These are phyloP conservation scores for Sebastes baramenuke DNA, from an alignment of 2,797 vertebrate genomes.

Conservation along the genomic window DNA sequence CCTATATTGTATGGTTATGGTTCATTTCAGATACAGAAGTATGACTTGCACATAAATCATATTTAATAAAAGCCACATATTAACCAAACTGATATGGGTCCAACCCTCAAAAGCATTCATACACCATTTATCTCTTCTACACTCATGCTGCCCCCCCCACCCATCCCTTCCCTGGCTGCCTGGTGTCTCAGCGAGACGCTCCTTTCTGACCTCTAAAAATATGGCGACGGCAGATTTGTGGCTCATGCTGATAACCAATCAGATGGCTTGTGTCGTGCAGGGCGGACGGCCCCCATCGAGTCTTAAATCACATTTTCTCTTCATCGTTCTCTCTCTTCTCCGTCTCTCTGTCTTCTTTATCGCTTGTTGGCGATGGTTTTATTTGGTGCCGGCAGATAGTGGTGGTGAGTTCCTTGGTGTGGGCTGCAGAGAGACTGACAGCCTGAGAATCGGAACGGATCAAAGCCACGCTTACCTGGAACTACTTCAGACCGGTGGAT, in stretches of 20 bases:
- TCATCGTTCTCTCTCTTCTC: constrained; percentile 52
- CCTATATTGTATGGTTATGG: neutral
- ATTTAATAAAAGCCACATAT: constrained; percentile 29
- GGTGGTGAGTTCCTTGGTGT: constrained; percentile 35
- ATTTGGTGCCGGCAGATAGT: constrained; percentile 59
- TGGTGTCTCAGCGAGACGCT: constrained; percentile 51
- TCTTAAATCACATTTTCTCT: constrained; percentile 71
- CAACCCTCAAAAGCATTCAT: neutral
- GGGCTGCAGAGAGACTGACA: constrained; percentile 33
- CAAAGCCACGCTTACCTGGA: constrained; percentile 20
- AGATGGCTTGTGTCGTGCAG: constrained; percentile 64
- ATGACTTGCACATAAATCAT: neutral
- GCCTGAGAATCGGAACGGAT: constrained; percentile 26
- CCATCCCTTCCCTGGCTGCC: neutral
- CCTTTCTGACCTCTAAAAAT: constrained; percentile 80
- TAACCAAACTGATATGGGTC: constrained; percentile 11
- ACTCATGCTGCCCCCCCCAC: neutral
- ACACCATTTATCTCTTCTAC: constrained; percentile 27
- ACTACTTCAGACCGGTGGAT: neutral
- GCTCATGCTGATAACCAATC: constrained; percentile 73
- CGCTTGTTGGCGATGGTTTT: constrained; percentile 66
- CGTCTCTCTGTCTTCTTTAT: constrained; percentile 65
- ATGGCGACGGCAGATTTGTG: constrained; percentile 72
- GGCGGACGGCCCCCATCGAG: constrained; percentile 50
- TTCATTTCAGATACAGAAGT: neutral